phyloP scores from a whole-genome alignment of 2,888 invertebrate genomes.

The Cordilura impudica region DNA sequence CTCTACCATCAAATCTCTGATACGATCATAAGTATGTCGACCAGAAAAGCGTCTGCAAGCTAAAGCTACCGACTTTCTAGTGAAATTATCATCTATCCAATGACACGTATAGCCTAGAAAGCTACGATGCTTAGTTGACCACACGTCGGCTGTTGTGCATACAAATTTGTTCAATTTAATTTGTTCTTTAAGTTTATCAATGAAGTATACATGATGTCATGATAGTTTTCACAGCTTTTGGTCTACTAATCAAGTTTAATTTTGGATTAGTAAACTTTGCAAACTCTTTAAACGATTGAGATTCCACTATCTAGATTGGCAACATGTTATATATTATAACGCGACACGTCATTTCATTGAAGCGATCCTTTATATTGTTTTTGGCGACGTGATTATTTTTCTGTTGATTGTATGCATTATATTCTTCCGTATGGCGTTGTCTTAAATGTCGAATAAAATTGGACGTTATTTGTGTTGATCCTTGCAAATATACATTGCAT shows the following conservation, averaged over 20 bases:
- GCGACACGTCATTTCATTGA: background rate
- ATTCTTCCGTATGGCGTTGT: conserved; percentile 9
- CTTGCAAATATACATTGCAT: background rate
- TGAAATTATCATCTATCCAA: conserved; percentile 34
- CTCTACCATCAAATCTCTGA: conserved; percentile 21
- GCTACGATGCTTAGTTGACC: conserved; percentile 31
- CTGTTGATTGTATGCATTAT: conserved; percentile 11
- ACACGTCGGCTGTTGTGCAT: conserved; percentile 49
- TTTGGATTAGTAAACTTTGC: conserved; percentile 1
- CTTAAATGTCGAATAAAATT: background rate
- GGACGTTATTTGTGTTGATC: conserved; percentile 1
- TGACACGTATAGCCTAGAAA: conserved; percentile 35
- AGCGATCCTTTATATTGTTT: background rate
- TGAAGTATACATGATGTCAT: background rate
- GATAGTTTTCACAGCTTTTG: conserved; percentile 4
- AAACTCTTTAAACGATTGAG: background rate
- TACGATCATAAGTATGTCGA: conserved; percentile 27
- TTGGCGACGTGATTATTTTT: conserved; percentile 14
- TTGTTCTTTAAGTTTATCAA: conserved; percentile 21
- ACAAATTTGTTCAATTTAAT: conserved; percentile 22
- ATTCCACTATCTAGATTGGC: background rate
- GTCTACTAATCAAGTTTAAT: background rate
- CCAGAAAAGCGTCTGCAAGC: conserved; percentile 31
- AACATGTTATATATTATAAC: background rate
- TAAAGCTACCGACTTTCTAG: conserved; percentile 17